Evolutionary conservation across 2,888 invertebrate species (phyloP).

Genomic region (Bhutanitis thaidina): DNA sequence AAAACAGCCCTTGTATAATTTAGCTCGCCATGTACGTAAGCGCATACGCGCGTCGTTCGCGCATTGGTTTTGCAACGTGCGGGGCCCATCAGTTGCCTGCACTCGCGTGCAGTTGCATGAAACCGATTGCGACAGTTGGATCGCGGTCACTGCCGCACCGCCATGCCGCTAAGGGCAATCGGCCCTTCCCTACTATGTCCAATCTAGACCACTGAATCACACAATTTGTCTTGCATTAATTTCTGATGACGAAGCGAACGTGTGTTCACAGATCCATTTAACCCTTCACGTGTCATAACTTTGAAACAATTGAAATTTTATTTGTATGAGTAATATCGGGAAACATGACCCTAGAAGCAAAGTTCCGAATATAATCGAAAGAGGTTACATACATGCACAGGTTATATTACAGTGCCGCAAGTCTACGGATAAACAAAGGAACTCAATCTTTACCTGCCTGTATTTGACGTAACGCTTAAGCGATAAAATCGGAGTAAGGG

Average conservation of each 20-base stretch:
- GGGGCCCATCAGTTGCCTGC: slow-evolving; percentile 68
- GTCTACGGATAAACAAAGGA: too few species aligned
- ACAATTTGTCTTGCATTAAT: background rate
- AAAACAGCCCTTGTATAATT: slow-evolving; percentile 30
- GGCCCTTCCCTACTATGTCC: slow-evolving; percentile 39
- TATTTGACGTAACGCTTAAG: too few species aligned
- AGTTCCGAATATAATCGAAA: too few species aligned
- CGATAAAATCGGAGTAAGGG: too few species aligned
- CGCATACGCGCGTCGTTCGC: slow-evolving; percentile 43
- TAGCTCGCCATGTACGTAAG: slow-evolving; percentile 30
- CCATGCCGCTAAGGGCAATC: slow-evolving; percentile 46
- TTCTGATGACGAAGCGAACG: background rate
- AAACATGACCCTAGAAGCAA: too few species aligned
- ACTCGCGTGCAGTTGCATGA: slow-evolving; percentile 74
- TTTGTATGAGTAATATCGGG: too few species aligned
- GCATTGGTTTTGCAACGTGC: slow-evolving; percentile 55
- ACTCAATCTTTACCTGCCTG: too few species aligned
- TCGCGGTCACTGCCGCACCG: slow-evolving; percentile 76
- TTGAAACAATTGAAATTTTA: too few species aligned
- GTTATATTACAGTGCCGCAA: too few species aligned
- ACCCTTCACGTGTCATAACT: too few species aligned
- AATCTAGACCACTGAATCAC: slow-evolving; percentile 20
- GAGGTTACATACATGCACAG: too few species aligned
- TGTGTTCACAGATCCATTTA: too few species aligned
- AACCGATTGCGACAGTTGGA: slow-evolving; percentile 63